Percentiles rank a stretch among this genome's conserved stretches.
Evolutionary conservation across 2,113 vertebrate genomes (phyloP).

Genomic region (Chrysemys picta): DNA sequence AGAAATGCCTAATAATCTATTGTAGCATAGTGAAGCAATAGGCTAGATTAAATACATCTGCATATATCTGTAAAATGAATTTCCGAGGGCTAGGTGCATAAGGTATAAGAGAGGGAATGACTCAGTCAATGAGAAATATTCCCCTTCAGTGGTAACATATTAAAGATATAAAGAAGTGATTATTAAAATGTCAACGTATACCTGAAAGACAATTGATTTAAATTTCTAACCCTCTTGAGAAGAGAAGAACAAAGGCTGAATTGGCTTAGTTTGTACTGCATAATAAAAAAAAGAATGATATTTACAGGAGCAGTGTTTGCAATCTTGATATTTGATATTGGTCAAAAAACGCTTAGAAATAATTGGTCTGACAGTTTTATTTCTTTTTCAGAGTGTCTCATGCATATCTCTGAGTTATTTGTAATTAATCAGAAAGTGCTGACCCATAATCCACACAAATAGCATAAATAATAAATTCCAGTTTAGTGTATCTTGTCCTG

Average conservation of each 20-base stretch:
- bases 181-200: not conserved
- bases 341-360: slow-evolving; percentile 36
- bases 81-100: not conserved
- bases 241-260: not conserved
- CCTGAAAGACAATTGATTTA: slow-evolving; percentile 6
- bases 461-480: slow-evolving; percentile 57
- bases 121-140: not conserved
- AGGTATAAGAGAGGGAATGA: not conserved
- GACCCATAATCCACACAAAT: slow-evolving; percentile 56
- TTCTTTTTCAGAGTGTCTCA: not conserved
- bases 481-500: slow-evolving; percentile 28
- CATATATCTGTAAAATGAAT: not conserved
- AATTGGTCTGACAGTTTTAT: not conserved
- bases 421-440: slow-evolving; percentile 53
- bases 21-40: not conserved
- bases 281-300: not conserved
- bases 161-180: not conserved
- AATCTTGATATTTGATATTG: slow-evolving; percentile 24
- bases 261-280: not conserved
- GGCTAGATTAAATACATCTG: not conserved
- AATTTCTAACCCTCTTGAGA: not conserved
- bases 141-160: not conserved
- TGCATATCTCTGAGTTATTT: slow-evolving; percentile 44
- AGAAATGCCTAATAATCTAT: not conserved
- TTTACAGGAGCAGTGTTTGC: not conserved